Evolutionary conservation across 1,140 invertebrate genomes (phyloP).

Genomic region (Diachasmimorpha longicaudata): DNA sequence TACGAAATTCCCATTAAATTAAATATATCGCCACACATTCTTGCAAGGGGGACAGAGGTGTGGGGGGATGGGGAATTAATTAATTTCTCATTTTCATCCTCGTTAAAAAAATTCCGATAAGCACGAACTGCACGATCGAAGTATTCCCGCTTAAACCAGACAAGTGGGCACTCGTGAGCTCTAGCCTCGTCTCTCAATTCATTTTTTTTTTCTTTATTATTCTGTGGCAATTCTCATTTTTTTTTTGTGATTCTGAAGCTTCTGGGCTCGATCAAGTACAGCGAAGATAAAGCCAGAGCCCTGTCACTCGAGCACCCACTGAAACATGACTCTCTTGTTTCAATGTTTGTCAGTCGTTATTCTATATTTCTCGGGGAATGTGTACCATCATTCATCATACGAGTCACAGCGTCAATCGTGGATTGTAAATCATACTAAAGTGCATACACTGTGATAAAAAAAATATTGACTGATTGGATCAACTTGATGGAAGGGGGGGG

Average conservation of each 20-base stretch:
- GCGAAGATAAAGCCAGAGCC: not conserved
- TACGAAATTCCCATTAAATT: not conserved
- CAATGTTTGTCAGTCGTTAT: conserved; percentile 8
- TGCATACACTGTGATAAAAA: not conserved
- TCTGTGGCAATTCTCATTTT: conserved; percentile 15
- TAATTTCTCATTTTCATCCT: not conserved
- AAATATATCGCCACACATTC: not conserved
- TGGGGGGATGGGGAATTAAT: not conserved
- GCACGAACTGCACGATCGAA: conserved; percentile 24
- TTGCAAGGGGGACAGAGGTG: too few relatives aligned
- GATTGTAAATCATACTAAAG: not conserved
- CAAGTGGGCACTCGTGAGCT: conserved; percentile 21
- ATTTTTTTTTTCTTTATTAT: not conserved
- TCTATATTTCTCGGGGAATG: not conserved
- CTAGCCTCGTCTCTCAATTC: not conserved
- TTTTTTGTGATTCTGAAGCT: not conserved
- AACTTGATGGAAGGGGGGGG: not conserved
- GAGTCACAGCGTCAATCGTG: not conserved
- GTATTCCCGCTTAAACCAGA: conserved; percentile 13
- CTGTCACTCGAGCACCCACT: conserved; percentile 6
- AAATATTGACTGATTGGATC: not conserved
- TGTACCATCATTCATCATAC: not conserved
- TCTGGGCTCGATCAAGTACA: conserved; percentile 1
- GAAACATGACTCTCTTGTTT: conserved; percentile 5
- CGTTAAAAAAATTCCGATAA: conserved; percentile 23